phyloP scores from a whole-genome alignment of 2,888 invertebrate species.

The Orchesella flavescens region DNA sequence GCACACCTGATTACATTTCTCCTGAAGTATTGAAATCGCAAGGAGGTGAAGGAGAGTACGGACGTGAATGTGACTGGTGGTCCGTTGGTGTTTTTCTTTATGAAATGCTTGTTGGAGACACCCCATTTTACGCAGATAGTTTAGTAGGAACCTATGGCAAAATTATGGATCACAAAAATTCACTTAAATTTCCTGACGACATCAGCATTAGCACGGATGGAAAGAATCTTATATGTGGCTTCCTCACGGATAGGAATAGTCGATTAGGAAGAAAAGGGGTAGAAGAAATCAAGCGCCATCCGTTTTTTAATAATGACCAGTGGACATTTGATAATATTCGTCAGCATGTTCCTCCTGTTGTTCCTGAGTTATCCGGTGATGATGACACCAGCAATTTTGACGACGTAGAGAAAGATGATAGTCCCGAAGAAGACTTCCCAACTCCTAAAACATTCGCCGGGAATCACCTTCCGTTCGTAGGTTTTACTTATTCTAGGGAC shows the following conservation, averaged over 20 bases:
- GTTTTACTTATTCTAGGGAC: slow-evolving; percentile 97
- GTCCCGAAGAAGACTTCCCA: slow-evolving; percentile 94
- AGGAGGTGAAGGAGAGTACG: slow-evolving; percentile 95
- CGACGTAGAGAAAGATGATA: slow-evolving; percentile 95
- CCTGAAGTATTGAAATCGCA: slow-evolving; percentile 98
- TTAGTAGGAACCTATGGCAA: slow-evolving; percentile 98
- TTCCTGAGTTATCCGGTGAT: slow-evolving; percentile 95
- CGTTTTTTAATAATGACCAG: slow-evolving; percentile 96
- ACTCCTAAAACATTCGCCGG: slow-evolving; percentile 98
- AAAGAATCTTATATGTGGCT: slow-evolving; percentile 87
- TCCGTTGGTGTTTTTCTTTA: slow-evolving; percentile 93
- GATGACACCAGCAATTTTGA: slow-evolving; percentile 99
- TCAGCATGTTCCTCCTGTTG: slow-evolving; percentile 95
- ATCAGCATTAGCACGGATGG: slow-evolving; percentile 86
- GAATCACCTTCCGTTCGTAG: slow-evolving; percentile 98
- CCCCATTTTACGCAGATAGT: slow-evolving; percentile 99
- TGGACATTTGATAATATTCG: slow-evolving; percentile 98
- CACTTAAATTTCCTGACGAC: slow-evolving; percentile 93
- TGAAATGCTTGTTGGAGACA: slow-evolving; percentile 98
- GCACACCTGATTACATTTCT: slow-evolving; percentile 99
- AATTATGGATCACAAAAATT: slow-evolving; percentile 99
- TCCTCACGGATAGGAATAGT: slow-evolving; percentile 88
- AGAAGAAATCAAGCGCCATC: slow-evolving; percentile 94
- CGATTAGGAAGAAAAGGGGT: slow-evolving; percentile 93
- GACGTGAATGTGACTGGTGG: slow-evolving; percentile 89